Evolutionary conservation across 2,888 invertebrate genomes (phyloP).

Genomic region (Cheilosia soror): DNA sequence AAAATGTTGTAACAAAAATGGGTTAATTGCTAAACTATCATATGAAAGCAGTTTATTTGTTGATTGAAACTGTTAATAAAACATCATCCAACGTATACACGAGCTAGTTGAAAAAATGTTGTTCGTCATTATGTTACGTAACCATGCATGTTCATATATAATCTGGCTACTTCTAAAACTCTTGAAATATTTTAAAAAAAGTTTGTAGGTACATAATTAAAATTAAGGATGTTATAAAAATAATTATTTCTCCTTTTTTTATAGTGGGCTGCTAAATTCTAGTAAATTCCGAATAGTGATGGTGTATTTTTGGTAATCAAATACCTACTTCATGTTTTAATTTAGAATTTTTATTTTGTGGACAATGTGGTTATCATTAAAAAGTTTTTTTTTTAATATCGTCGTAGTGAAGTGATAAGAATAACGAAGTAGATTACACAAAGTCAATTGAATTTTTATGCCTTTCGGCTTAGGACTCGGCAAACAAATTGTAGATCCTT

Average conservation of each 20-base stretch:
- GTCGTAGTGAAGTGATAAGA: background rate
- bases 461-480: too few relatives aligned
- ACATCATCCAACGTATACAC: slow-evolving; percentile 18
- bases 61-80: slow-evolving; percentile 27
- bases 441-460: too few relatives aligned
- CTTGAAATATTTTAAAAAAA: background rate
- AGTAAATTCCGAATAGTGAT: too few relatives aligned
- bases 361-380: background rate
- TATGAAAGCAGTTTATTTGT: slow-evolving; percentile 29
- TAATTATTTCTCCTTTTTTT: background rate
- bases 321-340: background rate
- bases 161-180: slow-evolving; percentile 14
- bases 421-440: too few relatives aligned
- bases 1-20: slow-evolving; percentile 39
- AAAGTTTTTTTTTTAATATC: slow-evolving; percentile 1
- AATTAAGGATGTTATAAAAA: background rate
- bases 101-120: slow-evolving; percentile 7
- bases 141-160: background rate
- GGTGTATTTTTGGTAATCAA: slow-evolving; percentile 7
- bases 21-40: slow-evolving; percentile 35
- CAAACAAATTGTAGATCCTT: too few relatives aligned
- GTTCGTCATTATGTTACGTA: background rate
- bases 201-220: slow-evolving; percentile 40
- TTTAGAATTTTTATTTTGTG: background rate
- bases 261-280: too few relatives aligned